Evolutionary conservation across 2,113 vertebrate genomes (phyloP).

Genomic region (Cryptoleucopteryx plumbea): DNA sequence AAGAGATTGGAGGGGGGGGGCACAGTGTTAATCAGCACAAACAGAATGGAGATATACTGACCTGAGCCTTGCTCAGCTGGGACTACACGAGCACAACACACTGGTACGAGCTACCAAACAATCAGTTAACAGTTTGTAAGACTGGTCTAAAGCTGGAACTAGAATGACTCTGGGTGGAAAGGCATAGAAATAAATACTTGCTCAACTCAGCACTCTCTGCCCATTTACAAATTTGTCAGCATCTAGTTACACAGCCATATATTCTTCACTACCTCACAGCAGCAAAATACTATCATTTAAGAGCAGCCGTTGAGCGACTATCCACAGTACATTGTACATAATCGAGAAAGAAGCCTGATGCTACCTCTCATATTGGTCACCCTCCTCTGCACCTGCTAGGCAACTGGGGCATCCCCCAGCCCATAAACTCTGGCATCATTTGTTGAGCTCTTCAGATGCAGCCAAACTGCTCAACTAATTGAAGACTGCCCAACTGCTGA

Average conservation of each 20-base stretch:
- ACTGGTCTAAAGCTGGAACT: neutral
- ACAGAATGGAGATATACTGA: neutral
- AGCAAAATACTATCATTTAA: neutral
- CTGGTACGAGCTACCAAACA: neutral
- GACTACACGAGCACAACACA: neutral
- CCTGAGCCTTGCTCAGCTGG: neutral
- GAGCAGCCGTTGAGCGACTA: neutral
- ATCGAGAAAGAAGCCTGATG: neutral
- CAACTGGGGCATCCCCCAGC: neutral
- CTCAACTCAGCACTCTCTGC: neutral
- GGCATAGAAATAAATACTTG: neutral
- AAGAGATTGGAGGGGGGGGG: neutral
- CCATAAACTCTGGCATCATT: neutral
- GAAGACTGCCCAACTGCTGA: neutral
- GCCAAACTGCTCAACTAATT: accelerated
- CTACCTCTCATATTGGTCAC: neutral
- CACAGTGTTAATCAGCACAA: neutral
- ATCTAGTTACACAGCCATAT: neutral
- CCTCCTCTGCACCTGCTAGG: neutral
- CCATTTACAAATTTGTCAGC: neutral
- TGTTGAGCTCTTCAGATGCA: neutral
- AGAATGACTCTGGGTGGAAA: neutral
- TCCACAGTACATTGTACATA: neutral
- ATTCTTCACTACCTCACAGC: neutral
- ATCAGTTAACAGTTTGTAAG: neutral